Percentiles rank a stretch among this genome's conserved stretches.
These are phyloP conservation scores for Cryptocephalus moraei DNA, from an alignment of 2,888 invertebrate species.

Conservation along the genomic window DNA sequence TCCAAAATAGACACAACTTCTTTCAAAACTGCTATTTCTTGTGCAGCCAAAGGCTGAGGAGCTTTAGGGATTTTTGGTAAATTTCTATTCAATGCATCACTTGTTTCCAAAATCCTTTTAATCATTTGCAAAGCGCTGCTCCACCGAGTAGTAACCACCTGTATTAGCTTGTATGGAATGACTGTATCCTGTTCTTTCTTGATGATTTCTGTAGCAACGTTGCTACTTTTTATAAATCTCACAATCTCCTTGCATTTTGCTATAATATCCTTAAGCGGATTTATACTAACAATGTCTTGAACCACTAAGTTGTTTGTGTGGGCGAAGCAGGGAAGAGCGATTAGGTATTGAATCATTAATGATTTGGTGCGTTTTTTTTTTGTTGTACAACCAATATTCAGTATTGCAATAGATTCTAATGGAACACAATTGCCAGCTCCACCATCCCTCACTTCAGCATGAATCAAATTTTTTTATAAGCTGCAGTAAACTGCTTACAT, in stretches of 20 bases:
- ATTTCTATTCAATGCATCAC: slow-evolving; percentile 8
- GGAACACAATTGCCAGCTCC: too few relatives aligned
- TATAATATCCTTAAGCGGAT: slow-evolving; percentile 2
- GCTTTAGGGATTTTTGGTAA: slow-evolving; percentile 9
- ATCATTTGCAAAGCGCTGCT: too few relatives aligned
- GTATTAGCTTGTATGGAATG: slow-evolving; percentile 7
- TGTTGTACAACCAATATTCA: too few relatives aligned
- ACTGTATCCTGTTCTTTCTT: slow-evolving; percentile 6
- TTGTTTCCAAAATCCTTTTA: too few relatives aligned
- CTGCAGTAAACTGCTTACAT: too few relatives aligned
- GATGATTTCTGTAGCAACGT: slow-evolving; percentile 6
- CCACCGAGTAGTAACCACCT: too few relatives aligned
- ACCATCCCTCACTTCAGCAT: too few relatives aligned
- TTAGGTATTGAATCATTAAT: too few relatives aligned
- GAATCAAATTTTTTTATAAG: too few relatives aligned
- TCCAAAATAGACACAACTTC: slow-evolving; percentile 4
- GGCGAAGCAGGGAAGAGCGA: slow-evolving; percentile 12
- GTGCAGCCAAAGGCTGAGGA: slow-evolving; percentile 4
- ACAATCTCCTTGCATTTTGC: slow-evolving; percentile 10
- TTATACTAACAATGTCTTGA: slow-evolving; percentile 4
- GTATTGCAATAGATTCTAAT: too few relatives aligned
- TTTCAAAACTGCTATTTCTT: slow-evolving; percentile 7
- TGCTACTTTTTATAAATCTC: slow-evolving; percentile 6
- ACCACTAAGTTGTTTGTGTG: slow-evolving; percentile 10
- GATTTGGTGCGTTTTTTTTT: too few relatives aligned